Conservation (phyloP, 2,113 vertebrate species). For the Pao palembangensis region DNA sequence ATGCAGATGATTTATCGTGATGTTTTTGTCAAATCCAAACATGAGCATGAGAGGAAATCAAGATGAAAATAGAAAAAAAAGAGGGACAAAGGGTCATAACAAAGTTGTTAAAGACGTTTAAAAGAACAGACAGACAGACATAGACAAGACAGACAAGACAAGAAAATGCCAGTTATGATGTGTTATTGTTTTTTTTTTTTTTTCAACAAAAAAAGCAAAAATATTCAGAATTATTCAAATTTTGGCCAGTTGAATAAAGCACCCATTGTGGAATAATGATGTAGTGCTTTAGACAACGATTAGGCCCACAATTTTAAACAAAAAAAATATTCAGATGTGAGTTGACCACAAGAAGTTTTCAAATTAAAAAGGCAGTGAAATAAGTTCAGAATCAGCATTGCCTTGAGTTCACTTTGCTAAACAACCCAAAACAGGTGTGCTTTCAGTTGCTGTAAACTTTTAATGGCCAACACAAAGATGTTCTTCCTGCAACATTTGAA, state of each 20-base stretch:
- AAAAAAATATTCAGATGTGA: conserved; percentile 16
- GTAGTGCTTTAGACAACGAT: conserved; percentile 67
- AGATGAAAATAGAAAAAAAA: conserved; percentile 29
- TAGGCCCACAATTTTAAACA: conserved; percentile 32
- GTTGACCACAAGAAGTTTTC: conserved; percentile 53
- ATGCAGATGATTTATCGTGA: conserved; percentile 11
- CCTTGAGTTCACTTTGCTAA: neutral
- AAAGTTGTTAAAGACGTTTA: conserved; percentile 45
- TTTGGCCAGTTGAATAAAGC: conserved; percentile 67
- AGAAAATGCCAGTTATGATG: conserved; percentile 80
- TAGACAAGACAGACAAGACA: conserved; percentile 74
- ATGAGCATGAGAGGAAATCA: conserved; percentile 21
- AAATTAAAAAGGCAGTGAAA: neutral
- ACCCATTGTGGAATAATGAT: conserved; percentile 39
- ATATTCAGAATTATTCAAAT: conserved; percentile 37
- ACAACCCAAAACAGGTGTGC: neutral
- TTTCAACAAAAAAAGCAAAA: conserved; percentile 9
- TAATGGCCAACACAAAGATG: conserved; percentile 49
- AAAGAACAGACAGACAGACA: conserved; percentile 64
- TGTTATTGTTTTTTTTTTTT: conserved; percentile 52
- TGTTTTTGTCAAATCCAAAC: conserved; percentile 24
- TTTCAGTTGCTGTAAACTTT: conserved; percentile 49
- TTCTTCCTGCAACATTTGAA: conserved; percentile 24
- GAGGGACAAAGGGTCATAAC: conserved; percentile 14
- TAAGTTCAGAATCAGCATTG: neutral